A percentile compares a stretch with the other conserved stretches of the same genome.
Evolutionary conservation across 2,888 invertebrate species (phyloP).

Genomic region (Trachelus stipa): DNA sequence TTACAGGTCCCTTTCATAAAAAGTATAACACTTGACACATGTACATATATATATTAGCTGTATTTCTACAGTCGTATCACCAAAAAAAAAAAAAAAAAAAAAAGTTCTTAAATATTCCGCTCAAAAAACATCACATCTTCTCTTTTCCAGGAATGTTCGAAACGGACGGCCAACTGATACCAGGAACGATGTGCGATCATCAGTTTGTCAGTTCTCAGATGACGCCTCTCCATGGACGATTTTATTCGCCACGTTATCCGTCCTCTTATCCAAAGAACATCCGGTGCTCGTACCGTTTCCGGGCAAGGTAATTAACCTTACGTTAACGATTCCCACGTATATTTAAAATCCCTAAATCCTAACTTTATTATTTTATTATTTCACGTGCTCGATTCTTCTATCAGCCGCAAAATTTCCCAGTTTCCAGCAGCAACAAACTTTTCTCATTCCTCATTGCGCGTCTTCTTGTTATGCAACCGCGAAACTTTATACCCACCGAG

Average conservation of each 20-base stretch:
- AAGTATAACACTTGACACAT: background rate
- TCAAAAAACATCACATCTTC: background rate
- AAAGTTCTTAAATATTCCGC: background rate
- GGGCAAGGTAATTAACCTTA: constrained; percentile 76
- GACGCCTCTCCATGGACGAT: constrained; percentile 78
- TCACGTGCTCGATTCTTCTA: background rate
- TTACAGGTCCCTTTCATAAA: background rate
- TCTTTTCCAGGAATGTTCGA: constrained; percentile 79
- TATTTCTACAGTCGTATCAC: background rate
- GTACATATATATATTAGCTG: background rate
- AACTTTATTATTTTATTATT: background rate
- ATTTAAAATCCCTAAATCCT: background rate
- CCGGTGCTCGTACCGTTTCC: constrained; percentile 89
- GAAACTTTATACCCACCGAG: constrained; percentile 38
- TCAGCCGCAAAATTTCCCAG: constrained; percentile 47
- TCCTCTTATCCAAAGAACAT: constrained; percentile 94
- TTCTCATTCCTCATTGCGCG: constrained; percentile 54
- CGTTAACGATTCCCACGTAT: background rate
- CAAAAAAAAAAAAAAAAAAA: fast-evolving
- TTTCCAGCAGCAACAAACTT: constrained; percentile 53
- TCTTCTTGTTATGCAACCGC: constrained; percentile 43
- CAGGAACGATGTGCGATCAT: constrained; percentile 86
- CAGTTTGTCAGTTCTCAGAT: constrained; percentile 83
- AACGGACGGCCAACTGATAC: constrained; percentile 82
- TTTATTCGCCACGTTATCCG: constrained; percentile 95